Conservation (phyloP, 2,113 vertebrate genomes). For the Rhea americana region DNA sequence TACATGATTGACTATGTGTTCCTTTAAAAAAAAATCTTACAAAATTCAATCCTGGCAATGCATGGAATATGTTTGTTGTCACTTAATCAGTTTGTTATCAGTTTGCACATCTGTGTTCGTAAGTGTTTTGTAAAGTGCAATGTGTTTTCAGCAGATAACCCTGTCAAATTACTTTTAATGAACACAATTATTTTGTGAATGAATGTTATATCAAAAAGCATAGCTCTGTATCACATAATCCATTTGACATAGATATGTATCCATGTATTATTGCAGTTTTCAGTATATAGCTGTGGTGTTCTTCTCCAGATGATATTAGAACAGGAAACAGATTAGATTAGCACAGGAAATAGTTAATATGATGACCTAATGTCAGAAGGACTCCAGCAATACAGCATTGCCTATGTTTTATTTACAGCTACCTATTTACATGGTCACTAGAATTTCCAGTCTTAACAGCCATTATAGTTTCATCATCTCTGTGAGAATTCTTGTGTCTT, state of each 20-base stretch:
- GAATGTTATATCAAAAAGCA: not conserved
- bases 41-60: not conserved
- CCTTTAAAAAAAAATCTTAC: not conserved
- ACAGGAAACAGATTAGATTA: no score
- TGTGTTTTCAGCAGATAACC: not conserved
- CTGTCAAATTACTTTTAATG: not conserved
- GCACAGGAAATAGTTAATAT: not conserved
- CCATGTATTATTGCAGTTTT: not conserved
- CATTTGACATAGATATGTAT: not conserved
- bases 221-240: not conserved
- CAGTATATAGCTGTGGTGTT: not conserved
- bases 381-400: not conserved
- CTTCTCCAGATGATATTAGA: not conserved
- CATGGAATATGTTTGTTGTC: not conserved
- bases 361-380: not conserved
- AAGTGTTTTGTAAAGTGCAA: not conserved
- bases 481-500: slow-evolving; percentile 6
- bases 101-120: not conserved
- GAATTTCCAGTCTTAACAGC: not conserved
- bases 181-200: not conserved
- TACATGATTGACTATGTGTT: not conserved
- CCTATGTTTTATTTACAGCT: slow-evolving; percentile 50
- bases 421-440: not conserved
- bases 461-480: slow-evolving; percentile 28
- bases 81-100: not conserved